Base-by-base conservation (phyloP, 2,888 invertebrate genomes). In the Syrista parreyssii region DNA sequence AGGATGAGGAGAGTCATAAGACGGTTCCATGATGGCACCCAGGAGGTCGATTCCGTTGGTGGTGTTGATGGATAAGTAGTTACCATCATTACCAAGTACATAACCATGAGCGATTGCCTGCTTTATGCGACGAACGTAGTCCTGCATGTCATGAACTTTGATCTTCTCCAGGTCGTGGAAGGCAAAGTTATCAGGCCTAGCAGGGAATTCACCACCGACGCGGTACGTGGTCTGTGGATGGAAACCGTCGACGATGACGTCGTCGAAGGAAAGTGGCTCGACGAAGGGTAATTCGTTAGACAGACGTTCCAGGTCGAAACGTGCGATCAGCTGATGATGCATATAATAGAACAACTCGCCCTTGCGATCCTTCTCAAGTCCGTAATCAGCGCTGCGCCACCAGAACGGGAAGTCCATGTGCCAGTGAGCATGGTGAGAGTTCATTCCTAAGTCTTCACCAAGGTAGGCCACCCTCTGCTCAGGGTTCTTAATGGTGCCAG, bases 301-400 rank as follows among this genome's bases (percentile, higher is more conserved):
- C 77, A 96, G 91, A 89, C 96, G 94, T 89, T 96, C 96, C 92
- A 96, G 92, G 88, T 96, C 95, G 91, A 96, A 96, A 82, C 95
- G 94, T 80, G 95, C 93, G 82, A 96, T 85, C 23, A 96, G 85
- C 90, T 96, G 95, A 86, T 95, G 95, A 86, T 95, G 94, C 80
- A 93, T 89, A 89, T 93, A 94, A 89, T 95, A 94, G 91, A 88
- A 88, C 79, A 92, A 91, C 91, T 95, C 95, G 76, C 95, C 95
- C 84, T 95, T 94, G 80, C 92, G 92, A 85, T 94, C 94, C 84
- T 94, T 93, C 68, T 91, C 87, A 75, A 93, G 87, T 80, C 93
- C 92, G 82, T 93, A 93, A 72, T 92, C 92, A 40, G 93, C 91
- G 77, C 93, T 92, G 78, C 93, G 92, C 85, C 95, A 92, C 94